A percentile compares a stretch with the other conserved stretches of the same genome.
phyloP scores from a whole-genome alignment of 2,888 invertebrate species.

The Morpho helenor region DNA sequence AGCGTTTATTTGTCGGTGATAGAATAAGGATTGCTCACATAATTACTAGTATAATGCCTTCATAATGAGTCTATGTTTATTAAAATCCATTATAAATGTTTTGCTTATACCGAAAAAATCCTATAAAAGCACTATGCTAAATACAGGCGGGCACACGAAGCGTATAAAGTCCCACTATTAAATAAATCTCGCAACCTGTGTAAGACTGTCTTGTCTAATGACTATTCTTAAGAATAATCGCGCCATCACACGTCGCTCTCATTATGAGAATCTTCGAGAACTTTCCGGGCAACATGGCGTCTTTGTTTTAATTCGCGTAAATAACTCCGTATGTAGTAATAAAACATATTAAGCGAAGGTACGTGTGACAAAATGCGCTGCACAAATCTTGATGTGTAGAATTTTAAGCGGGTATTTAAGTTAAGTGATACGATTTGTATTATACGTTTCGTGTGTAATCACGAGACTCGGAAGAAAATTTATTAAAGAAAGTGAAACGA shows the following conservation, averaged over 20 bases:
- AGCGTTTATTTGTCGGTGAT: no score
- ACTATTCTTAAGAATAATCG: slow-evolving; percentile 24
- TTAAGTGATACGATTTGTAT: slow-evolving; percentile 1
- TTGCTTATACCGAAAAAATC: no score
- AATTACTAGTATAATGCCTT: no score
- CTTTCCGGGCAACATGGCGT: slow-evolving; percentile 49
- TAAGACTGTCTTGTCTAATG: slow-evolving; percentile 9
- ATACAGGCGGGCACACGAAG: no score
- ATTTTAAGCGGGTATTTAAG: slow-evolving; percentile 11
- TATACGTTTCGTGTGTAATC: not conserved
- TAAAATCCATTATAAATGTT: no score
- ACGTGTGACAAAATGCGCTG: slow-evolving; percentile 35
- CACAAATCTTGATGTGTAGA: slow-evolving; percentile 20
- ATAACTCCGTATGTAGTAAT: slow-evolving; percentile 39
- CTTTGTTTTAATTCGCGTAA: slow-evolving; percentile 50
- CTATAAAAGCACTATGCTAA: no score
- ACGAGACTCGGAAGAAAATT: no score
- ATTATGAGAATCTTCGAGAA: slow-evolving; percentile 52
- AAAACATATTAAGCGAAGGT: slow-evolving; percentile 45
- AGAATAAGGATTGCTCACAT: no score
- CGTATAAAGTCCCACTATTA: not conserved
- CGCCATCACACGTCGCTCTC: slow-evolving; percentile 42
- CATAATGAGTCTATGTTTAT: no score
- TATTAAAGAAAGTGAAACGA: no score
- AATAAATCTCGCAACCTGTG: not conserved